These are phyloP conservation scores for Lichenostomus cassidix DNA, from an alignment of 2,113 vertebrate genomes.

Conservation along the genomic window DNA sequence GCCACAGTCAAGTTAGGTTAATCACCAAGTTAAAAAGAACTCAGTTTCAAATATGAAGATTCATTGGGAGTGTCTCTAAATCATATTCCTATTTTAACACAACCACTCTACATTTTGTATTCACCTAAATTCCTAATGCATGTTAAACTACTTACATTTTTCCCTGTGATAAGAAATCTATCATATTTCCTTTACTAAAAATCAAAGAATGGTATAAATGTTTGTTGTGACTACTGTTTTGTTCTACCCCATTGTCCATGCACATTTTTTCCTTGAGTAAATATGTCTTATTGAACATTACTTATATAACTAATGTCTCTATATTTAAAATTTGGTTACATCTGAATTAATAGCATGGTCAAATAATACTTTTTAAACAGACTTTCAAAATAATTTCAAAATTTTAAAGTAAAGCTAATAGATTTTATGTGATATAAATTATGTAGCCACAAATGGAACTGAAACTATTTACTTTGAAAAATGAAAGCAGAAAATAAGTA, in stretches of 20 bases:
- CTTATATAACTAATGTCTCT: neutral
- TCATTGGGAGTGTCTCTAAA: neutral
- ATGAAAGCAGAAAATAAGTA: neutral
- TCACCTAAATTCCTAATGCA: neutral
- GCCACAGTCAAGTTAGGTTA: neutral
- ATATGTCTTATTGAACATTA: neutral
- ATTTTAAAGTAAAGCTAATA: neutral
- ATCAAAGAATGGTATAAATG: neutral
- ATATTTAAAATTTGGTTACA: neutral
- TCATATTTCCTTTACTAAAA: neutral
- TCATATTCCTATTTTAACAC: neutral
- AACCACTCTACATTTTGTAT: neutral
- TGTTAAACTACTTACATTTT: neutral
- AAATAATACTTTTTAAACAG: neutral
- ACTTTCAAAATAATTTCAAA: neutral
- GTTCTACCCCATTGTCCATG: neutral
- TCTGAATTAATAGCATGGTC: neutral
- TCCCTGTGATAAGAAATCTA: neutral
- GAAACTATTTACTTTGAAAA: neutral
- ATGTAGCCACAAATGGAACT: neutral
- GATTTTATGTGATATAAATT: neutral
- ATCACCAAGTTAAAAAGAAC: neutral
- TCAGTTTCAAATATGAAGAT: neutral
- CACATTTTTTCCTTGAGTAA: neutral
- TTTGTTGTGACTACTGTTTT: neutral